Base-by-base conservation (phyloP, 2,888 invertebrate genomes). In the Mesoligia furuncula region DNA sequence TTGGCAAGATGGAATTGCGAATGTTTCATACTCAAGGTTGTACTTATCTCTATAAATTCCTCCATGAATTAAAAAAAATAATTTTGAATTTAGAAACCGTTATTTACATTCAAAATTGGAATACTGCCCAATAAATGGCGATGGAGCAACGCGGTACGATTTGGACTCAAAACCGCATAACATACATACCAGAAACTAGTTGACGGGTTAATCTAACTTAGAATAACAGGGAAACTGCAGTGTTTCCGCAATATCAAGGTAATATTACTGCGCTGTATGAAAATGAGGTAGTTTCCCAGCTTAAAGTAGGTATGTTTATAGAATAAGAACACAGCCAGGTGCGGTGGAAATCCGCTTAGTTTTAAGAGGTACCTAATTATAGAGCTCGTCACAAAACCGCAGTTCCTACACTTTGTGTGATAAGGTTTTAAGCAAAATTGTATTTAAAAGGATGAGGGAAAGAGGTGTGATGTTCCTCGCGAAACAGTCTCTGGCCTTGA, bases 151-250 rank as follows among this genome's bases (percentile, higher is more conserved):
- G 69, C 48, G 64, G 80, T 80, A 80, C 65, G n/a, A 36, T 77
- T n/a, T 59, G n/a, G 9, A 77, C 39, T 66, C 31, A 77, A 39
- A 77, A 67, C 77, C 64, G 27, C 36, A 82, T 69, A n/a, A 82
- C 36, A 71, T n/a, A 24, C n/a, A 42, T 68, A 61, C n/a, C n/a
- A 45, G 24, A 39, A 75, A 75, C 71, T 75, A 72, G 77, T 45
- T 84, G 75, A 84, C 82, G 27, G 48, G 75, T 69, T 69, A 84
- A 83, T 83, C 57, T 70, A 84, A 83, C 61, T 85, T 85, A 59
- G 42, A 73, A 70, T 70, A 77, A 71, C 45, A 31, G 17, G 31
- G 36, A 59, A 73, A 51, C 65, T 72, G 66, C 65, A 73, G 20
- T 59, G 51, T 67, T 80, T 36, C 57, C 13, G 69, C 31, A 81